Base-by-base conservation (phyloP, 92 coral and sea anemone genomes). In the Muricea muricata region DNA sequence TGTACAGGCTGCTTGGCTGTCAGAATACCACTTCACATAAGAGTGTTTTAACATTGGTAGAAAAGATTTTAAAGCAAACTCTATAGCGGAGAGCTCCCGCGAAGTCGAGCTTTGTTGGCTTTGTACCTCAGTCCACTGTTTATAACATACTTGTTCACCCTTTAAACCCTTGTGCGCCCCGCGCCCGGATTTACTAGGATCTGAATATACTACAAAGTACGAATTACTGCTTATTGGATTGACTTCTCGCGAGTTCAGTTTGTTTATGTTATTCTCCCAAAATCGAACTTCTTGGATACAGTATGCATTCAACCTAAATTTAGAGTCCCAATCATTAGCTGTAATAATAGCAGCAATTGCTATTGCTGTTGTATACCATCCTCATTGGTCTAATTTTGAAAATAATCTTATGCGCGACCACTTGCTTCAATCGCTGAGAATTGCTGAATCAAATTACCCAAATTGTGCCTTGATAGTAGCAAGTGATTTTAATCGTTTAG, bases 271-370 rank as follows among this genome's bases (percentile, higher is more conserved):
- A 7, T 26, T 0, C 31, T 82, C 52, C 91, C 91, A 87, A 75
- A 87, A 87, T 48, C 20, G 18, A 0, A 84, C 24, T 46, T 88
- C 92, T 41, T 82, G 45, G 25, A 41, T 21, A 72, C 85, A 87
- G 71, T 69, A 90, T 28, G 87, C 80, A 37, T 91, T 91, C 20
- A 91, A 56, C 37, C 30, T 13, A 30, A 79, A 67, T 31, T 35
- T 33, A 29, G 81, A 58, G 40, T 91, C 88, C 92, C 94, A 91
- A 69, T 81, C 78, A 37, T 60, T 76, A 5, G 94, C 84, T 3
- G 88, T n/a, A n/a, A n/a, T n/a, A n/a, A n/a, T n/a, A n/a, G n/a
- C n/a, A n/a, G n/a, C n/a, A n/a, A n/a, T n/a, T n/a, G n/a, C n/a
- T n/a, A n/a, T n/a, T n/a, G n/a, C n/a, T n/a, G n/a, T n/a, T n/a